phyloP scores from a whole-genome alignment of 1,140 invertebrate species.

The Scaptomyza pallida region DNA sequence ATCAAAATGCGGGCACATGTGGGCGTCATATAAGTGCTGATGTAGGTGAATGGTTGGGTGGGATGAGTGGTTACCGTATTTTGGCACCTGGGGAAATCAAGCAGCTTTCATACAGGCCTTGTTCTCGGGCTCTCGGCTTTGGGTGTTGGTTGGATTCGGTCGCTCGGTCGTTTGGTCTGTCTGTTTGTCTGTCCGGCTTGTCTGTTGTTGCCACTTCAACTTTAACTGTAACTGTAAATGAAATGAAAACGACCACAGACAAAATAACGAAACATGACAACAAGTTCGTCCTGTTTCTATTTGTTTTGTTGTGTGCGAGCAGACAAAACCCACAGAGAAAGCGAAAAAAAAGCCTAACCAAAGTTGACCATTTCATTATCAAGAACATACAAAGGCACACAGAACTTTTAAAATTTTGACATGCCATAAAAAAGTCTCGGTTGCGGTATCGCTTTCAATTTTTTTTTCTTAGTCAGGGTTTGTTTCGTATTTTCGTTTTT shows the following conservation, averaged over 20 bases:
- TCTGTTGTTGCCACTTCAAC: constrained; percentile 39
- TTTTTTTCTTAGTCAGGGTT: background rate
- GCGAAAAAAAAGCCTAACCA: constrained; percentile 2
- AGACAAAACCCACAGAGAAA: constrained; percentile 6
- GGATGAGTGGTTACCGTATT: constrained; percentile 29
- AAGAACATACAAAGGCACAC: constrained; percentile 16
- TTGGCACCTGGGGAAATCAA: constrained; percentile 74
- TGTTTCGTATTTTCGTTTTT: no score
- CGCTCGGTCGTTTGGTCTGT: background rate
- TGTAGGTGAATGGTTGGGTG: background rate
- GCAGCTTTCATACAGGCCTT: constrained; percentile 56
- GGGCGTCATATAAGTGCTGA: constrained; percentile 14
- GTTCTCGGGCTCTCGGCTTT: constrained; percentile 11
- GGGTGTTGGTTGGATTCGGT: constrained; percentile 10
- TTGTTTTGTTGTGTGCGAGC: background rate
- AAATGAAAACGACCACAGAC: constrained; percentile 74
- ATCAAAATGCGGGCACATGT: constrained; percentile 44
- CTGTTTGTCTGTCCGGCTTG: constrained; percentile 15
- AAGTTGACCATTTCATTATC: constrained; percentile 34
- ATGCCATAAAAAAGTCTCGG: background rate
- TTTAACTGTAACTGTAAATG: constrained; percentile 66
- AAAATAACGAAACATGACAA: constrained; percentile 65
- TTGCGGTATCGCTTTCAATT: background rate
- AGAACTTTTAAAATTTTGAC: constrained; percentile 6
- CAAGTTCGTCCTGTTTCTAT: constrained; percentile 25